Percentiles rank a stretch among this genome's conserved stretches.
phyloP scores from a whole-genome alignment of 2,888 invertebrate genomes.

The Apantesis nais region DNA sequence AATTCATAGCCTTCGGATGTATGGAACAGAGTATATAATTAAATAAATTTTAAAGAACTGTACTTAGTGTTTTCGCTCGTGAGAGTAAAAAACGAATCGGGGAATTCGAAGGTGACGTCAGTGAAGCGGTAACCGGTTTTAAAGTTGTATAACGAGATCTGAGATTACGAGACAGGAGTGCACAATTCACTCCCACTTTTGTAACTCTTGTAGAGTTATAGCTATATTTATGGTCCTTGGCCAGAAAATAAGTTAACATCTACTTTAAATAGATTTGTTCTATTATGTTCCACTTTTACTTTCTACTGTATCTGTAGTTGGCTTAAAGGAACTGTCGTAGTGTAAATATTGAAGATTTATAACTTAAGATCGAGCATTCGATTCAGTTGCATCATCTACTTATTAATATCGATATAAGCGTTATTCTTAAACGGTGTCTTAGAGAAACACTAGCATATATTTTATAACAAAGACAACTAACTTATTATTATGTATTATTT shows the following conservation, averaged over 20 bases:
- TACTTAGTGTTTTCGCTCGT: constrained; percentile 41
- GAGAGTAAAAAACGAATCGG: constrained; percentile 41
- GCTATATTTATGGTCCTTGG: constrained; percentile 1
- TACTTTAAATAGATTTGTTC: not conserved
- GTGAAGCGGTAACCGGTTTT: constrained; percentile 38
- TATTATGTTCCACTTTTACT: not conserved
- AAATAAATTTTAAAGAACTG: constrained; percentile 36
- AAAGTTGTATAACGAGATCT: constrained; percentile 45
- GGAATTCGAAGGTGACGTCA: constrained; percentile 47
- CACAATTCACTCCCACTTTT: constrained; percentile 49
- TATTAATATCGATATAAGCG: not conserved
- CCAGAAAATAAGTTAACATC: not conserved
- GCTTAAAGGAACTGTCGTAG: not conserved
- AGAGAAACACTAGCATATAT: not conserved
- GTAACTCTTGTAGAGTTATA: constrained; percentile 39
- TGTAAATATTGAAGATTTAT: not conserved
- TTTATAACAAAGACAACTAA: no score
- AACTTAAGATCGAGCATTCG: not conserved
- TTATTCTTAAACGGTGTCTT: not conserved
- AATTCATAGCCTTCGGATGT: constrained; percentile 29
- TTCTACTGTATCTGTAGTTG: not conserved
- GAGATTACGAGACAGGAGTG: constrained; percentile 47
- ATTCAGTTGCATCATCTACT: not conserved
- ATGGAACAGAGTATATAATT: constrained; percentile 12
- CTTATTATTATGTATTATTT: not conserved